These are phyloP conservation scores for Diaphora mendica DNA, from an alignment of 2,888 invertebrate species.

Conservation along the genomic window DNA sequence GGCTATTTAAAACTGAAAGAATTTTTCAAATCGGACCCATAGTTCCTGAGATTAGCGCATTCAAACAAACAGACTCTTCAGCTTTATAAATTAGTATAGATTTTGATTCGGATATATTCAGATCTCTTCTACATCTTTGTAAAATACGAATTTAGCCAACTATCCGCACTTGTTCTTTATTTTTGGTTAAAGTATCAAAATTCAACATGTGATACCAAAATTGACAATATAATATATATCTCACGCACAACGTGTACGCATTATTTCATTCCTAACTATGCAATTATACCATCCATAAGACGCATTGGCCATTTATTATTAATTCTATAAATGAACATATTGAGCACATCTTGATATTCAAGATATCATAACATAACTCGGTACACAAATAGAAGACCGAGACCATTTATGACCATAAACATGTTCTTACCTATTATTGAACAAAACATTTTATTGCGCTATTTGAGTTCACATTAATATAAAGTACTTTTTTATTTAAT, in stretches of 20 bases:
- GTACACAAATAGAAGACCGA: slow-evolving; percentile 42
- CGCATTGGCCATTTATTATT: slow-evolving; percentile 57
- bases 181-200: too few species aligned
- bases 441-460: not conserved
- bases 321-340: slow-evolving; percentile 72
- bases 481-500: not conserved
- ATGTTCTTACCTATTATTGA: not conserved
- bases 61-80: too few species aligned
- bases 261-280: slow-evolving; percentile 13
- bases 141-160: too few species aligned
- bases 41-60: too few species aligned
- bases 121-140: too few species aligned
- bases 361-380: slow-evolving; percentile 55
- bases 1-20: too few species aligned
- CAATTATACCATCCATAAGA: slow-evolving; percentile 56
- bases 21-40: too few species aligned
- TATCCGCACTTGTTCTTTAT: too few species aligned
- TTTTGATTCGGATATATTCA: too few species aligned
- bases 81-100: too few species aligned
- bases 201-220: too few species aligned
- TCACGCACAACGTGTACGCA: not conserved
- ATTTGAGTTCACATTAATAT: not conserved
- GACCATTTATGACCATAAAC: not conserved
- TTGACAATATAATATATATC: not conserved
- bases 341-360: slow-evolving; percentile 64